Conservation (phyloP, 2,113 vertebrate genomes). For the Paramisgurnus dabryanus region DNA sequence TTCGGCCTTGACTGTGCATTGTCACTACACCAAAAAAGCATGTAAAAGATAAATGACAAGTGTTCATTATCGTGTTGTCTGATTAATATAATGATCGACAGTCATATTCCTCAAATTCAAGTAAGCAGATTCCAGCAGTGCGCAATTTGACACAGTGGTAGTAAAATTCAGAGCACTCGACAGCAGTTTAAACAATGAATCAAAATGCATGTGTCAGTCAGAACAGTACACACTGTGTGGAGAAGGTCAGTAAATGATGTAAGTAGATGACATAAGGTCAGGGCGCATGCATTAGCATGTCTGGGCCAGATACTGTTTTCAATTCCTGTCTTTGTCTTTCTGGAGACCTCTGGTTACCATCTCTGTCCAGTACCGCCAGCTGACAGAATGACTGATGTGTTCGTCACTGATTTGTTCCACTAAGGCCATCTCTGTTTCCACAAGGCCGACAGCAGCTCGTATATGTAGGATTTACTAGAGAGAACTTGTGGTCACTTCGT, state of each 20-base stretch:
- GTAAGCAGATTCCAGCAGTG: constrained; percentile 1
- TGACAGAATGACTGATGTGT: constrained; percentile 49
- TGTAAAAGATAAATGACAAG: not conserved
- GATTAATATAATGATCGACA: not conserved
- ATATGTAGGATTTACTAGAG: not conserved
- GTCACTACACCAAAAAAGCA: too few species aligned
- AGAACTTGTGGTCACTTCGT: not conserved
- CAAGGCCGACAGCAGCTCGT: constrained; percentile 6
- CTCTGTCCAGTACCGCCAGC: constrained; percentile 53
- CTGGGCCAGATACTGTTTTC: constrained; percentile 19
- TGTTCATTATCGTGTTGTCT: not conserved
- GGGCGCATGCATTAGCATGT: constrained; percentile 10
- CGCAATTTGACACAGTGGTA: not conserved
- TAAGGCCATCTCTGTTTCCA: constrained; percentile 16
- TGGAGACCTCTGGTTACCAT: constrained; percentile 20
- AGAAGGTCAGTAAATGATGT: constrained; percentile 32
- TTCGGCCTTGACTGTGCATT: too few species aligned
- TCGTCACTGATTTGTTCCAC: constrained; percentile 16
- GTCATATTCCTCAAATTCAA: not conserved
- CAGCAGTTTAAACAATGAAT: not conserved
- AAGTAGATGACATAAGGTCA: constrained; percentile 10
- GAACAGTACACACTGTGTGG: constrained; percentile 4
- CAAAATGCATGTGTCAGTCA: not conserved
- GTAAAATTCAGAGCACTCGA: not conserved
- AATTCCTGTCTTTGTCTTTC: constrained; percentile 21